Conservation (phyloP, 2,888 invertebrate genomes). For the Brachypalpus laphriformis region DNA sequence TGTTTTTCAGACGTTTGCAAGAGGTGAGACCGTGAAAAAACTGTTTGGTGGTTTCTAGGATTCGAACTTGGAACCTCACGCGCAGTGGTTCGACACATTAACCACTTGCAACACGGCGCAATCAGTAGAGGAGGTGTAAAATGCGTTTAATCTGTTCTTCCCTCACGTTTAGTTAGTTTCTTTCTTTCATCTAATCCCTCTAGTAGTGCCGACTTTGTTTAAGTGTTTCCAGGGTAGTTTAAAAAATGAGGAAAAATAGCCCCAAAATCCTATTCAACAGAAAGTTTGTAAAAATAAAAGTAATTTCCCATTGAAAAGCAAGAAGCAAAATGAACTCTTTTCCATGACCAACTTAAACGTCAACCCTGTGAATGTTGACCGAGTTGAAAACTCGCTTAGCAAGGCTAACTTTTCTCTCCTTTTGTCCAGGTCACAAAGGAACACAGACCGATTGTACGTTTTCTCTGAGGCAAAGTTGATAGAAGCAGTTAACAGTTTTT, state of each 20-base stretch:
- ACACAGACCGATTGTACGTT: not conserved
- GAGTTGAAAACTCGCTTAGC: slow-evolving; percentile 23
- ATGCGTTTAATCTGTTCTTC: no score
- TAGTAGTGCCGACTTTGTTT: no score
- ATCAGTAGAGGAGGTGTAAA: no score
- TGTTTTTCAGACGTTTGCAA: no score
- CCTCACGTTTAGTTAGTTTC: no score
- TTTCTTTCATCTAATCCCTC: no score
- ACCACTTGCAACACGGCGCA: no score
- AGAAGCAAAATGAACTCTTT: slow-evolving; percentile 33
- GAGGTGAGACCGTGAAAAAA: no score
- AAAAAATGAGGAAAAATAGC: not conserved
- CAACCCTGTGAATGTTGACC: slow-evolving; percentile 31
- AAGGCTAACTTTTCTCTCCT: slow-evolving; percentile 22
- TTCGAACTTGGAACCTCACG: no score
- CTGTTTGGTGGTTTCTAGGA: no score
- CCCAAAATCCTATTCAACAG: not conserved
- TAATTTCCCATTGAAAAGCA: not conserved
- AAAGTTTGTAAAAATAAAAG: not conserved
- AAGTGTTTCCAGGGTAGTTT: slow-evolving; percentile 16
- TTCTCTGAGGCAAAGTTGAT: not conserved
- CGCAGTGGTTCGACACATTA: no score
- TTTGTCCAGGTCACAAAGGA: slow-evolving; percentile 7
- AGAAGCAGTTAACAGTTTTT: not conserved
- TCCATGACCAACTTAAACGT: slow-evolving; percentile 33